Conservation (phyloP, 2,797 vertebrate species). For the Trematomus bernacchii region DNA sequence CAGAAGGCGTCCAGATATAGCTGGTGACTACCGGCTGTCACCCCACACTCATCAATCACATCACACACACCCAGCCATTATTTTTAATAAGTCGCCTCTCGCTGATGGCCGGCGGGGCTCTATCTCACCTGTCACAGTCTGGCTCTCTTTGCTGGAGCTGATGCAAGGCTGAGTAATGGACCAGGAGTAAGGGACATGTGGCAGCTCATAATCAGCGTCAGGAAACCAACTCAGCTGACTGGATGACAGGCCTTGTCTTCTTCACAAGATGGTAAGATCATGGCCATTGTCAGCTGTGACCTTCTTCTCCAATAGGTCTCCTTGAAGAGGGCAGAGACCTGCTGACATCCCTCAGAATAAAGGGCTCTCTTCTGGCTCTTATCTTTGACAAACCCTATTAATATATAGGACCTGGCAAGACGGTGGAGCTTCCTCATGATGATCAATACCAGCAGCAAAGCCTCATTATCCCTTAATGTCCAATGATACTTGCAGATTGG, state of each 20-base stretch:
- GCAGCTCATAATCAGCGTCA: slow-evolving; percentile 60
- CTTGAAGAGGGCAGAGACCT: not conserved
- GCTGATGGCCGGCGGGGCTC: slow-evolving; percentile 52
- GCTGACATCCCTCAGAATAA: not conserved
- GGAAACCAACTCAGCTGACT: slow-evolving; percentile 46
- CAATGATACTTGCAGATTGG: slow-evolving; percentile 33
- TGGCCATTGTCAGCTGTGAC: slow-evolving; percentile 2
- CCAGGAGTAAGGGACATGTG: slow-evolving; percentile 44
- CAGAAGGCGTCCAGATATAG: slow-evolving; percentile 59
- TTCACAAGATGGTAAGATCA: not conserved
- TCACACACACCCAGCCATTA: slow-evolving; percentile 68
- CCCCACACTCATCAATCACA: slow-evolving; percentile 70
- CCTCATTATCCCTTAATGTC: slow-evolving; percentile 46
- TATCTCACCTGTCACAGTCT: slow-evolving; percentile 64
- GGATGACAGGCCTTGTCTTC: slow-evolving; percentile 35
- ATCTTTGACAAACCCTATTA: slow-evolving; percentile 21
- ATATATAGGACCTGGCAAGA: slow-evolving; percentile 29
- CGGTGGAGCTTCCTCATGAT: slow-evolving; percentile 28
- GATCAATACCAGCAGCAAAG: slow-evolving; percentile 45
- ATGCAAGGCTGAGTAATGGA: slow-evolving; percentile 72
- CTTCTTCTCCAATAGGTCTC: slow-evolving; percentile 5
- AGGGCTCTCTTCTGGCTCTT: slow-evolving; percentile 10
- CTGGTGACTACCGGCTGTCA: slow-evolving; percentile 59
- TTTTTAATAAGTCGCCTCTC: slow-evolving; percentile 71
- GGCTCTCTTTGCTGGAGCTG: slow-evolving; percentile 44